Evolutionary conservation across 2,797 vertebrate species (phyloP).

Genomic region (Chrosomus eos): DNA sequence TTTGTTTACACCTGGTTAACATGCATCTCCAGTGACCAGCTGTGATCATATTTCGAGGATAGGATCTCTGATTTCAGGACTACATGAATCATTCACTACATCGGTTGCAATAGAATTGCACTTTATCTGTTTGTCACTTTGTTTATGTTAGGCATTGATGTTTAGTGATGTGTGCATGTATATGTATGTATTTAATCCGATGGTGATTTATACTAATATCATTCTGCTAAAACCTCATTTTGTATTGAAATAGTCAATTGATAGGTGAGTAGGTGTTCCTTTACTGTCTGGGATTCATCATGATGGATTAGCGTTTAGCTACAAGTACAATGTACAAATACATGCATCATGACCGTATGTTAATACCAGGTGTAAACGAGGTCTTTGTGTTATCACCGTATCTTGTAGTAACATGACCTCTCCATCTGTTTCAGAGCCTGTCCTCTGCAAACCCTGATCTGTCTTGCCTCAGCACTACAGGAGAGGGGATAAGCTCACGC

Average conservation of each 20-base stretch:
- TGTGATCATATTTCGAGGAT: neutral
- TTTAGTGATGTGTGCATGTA: neutral
- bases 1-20: conserved; percentile 17
- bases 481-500: conserved; percentile 70
- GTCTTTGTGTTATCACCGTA: conserved; percentile 35
- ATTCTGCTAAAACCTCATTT: neutral
- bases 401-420: conserved; percentile 51
- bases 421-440: conserved; percentile 64
- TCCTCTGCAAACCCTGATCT: conserved; percentile 66
- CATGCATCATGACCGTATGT: neutral
- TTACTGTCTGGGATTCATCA: neutral
- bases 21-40: neutral
- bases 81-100: neutral
- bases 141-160: neutral
- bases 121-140: neutral
- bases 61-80: conserved; percentile 14
- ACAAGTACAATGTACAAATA: neutral
- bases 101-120: neutral
- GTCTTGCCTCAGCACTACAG: conserved; percentile 65
- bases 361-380: neutral
- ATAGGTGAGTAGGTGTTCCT: neutral
- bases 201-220: neutral
- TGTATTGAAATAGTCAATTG: neutral
- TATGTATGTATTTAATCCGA: neutral
- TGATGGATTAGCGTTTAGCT: neutral